Evolutionary conservation across 2,113 vertebrate genomes (phyloP), one percentile per base, ranked within the genome.

Genomic region (Tetrax tetrax): DNA sequence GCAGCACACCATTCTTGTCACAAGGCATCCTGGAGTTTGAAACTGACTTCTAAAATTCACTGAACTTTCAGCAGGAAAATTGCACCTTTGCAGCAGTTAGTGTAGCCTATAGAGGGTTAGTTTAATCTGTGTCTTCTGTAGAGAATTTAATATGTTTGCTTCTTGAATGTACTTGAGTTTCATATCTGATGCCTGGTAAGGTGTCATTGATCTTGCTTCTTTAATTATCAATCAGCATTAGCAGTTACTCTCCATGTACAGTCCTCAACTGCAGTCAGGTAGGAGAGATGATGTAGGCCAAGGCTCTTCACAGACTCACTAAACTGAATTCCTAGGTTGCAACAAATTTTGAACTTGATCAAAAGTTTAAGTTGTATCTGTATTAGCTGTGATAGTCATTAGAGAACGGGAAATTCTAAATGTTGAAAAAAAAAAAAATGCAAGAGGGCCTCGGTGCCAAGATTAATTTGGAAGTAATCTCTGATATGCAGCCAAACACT

Each of bases 181-280:
- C 16, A 4, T 16, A 4, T 17, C 29, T 29, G 51, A 25, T 27
- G 21, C 15, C n/a, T 71, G n/a, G 4, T 43, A 43, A 43, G 41
- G 14, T 65, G 6, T 10, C 22, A 16, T 43, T 15, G 23, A 14
- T 28, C 11, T 22, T 12, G 22, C 50, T 48, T 28, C 59, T 37
- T 47, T 64, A 9, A 1, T 61, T 43, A 4, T 4, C 54, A 82
- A 4, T 4, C 54, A 82, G 25, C 10, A 24, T 27, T 3, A 53
- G 13, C 9, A 23, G 13, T 53, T 51, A 7, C 7, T 48, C 54
- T 60, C 17, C 9, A 2, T 1, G 13, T 29, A 3, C 8, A 38
- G 1, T 41, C 50, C 33, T 24, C n/a, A 37, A 12, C 12, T 1
- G 1, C 54, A 7, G 1, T 9, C 41, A 38, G 29, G 13, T 12